A percentile compares a stretch with the other conserved stretches of the same genome.
Conservation (phyloP, 2,113 vertebrate species). For the Notarius quadriscutis region DNA sequence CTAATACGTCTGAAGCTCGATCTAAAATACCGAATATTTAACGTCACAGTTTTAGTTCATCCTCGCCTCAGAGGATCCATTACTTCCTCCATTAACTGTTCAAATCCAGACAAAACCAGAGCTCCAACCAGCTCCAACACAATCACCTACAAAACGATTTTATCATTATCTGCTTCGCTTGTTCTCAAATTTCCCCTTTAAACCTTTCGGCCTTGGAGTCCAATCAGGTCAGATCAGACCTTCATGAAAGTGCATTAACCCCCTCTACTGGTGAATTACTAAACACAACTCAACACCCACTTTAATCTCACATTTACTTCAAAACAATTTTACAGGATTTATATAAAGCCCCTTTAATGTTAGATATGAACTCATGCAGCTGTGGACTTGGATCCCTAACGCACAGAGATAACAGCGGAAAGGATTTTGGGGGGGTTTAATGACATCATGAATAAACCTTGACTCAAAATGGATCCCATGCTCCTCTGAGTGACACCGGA, state of each 20-base stretch:
- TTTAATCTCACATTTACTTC: background rate
- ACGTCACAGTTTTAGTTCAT: background rate
- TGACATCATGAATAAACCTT: no score
- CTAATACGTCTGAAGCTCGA: background rate
- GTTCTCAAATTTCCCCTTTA: background rate
- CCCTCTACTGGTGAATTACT: constrained; percentile 41
- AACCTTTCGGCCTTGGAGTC: background rate
- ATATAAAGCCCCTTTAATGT: background rate
- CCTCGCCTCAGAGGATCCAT: background rate
- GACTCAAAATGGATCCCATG: background rate
- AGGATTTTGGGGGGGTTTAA: background rate
- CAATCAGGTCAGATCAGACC: background rate
- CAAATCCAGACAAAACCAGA: background rate
- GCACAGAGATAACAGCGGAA: background rate
- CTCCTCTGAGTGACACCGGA: no score
- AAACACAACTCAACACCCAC: background rate
- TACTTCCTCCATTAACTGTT: background rate
- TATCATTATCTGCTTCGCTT: background rate
- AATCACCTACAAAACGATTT: background rate
- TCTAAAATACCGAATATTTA: background rate
- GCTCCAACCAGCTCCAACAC: background rate
- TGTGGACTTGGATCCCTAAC: background rate
- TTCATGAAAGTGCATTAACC: constrained; percentile 18
- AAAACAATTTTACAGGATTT: background rate
- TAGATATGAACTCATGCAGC: background rate